Base-by-base conservation (phyloP, 1,140 invertebrate species). In the Cataglyphis hispanica region DNA sequence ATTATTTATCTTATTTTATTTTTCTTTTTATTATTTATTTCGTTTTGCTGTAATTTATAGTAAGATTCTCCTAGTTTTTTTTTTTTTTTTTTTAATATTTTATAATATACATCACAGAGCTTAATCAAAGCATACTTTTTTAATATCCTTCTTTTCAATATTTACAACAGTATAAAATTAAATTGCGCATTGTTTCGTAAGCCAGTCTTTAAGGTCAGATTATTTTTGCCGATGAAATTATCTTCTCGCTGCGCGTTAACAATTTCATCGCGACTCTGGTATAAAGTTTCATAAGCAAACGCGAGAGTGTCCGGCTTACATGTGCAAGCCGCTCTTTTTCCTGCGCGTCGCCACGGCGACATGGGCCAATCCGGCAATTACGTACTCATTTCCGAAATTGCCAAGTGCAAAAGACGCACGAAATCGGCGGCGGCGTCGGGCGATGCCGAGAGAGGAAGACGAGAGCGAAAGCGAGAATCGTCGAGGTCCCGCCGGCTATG, bases 331-430 rank as follows among this genome's bases (percentile, higher is more conserved):
- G 66, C 13, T 67, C n/a, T 69, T 34, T 77, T 25, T 19, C 6
- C 46, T n/a, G 74, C 37, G 56, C 72, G 72, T 50, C 58, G 25
- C 27, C 61, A n/a, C n/a, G 63, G 1, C 61, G 22, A 67, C 43
- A 22, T 25, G 37, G 22, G 63, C 25, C 60, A 50, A 80, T 43
- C 64, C 31, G 31, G 70, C 70, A 74, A 74, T 83, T 83, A 83
- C 25, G 67, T 61, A 74, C 78, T 83, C 67, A 83, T 83, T 83
- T 74, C 67, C 69, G 69, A 67, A 87, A 86, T 87, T 75, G 61
- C 53, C 31, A 69, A 63, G 63, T 27, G 61, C 75, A 58, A 81
- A 87, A 86, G 61, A 58, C 37, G 46, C 70, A 66, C 27, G n/a
- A 69, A 69, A 61, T 0, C 19, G 31, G 3, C 43, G 69, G 13